Base-by-base conservation (phyloP, 2,797 vertebrate species). In the Microchirus variegatus region DNA sequence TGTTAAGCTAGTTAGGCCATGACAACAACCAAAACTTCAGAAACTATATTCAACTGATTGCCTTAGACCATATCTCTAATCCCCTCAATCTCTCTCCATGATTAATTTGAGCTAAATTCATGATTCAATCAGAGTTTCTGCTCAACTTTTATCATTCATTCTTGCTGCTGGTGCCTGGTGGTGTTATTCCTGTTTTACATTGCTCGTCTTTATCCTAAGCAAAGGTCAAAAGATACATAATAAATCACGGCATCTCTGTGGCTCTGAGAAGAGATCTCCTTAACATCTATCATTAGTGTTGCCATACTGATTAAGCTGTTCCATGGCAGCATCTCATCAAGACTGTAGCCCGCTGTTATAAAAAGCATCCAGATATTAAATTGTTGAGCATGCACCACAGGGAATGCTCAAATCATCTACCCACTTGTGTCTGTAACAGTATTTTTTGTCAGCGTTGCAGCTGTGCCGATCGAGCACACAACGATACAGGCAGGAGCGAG, bases 351-450 rank as follows among this genome's bases (percentile, higher is more conserved):
- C 37, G 62, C 10, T 19, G 48, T 66, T 67, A 26, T 36, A 67
- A 63, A 50, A 37, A 64, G 35, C 38, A 46, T 43, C 31, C 47
- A 46, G 31, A 61, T 62, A 64, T 64, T 53, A 44, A 64, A 42
- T 63, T 62, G 22, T 63, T 50, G 52, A 53, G 58, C 40, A 40
- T 10, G 26, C 11, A 54, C 53, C 51, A 43, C 38, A 9, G 51
- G 46, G 59, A 56, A 38, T 2, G 6, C 41, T 59, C 9, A 3
- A 66, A 19, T 74, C 7, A 59, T 62, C 74, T 51, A 18, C 26
- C 59, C 65, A 49, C 45, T 53, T 41, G 46, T 43, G 41, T 58
- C 14, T 51, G 35, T 53, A 14, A 49, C 43, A 38, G 47, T 70
- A 15, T 48, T 48, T 56, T 46, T 35, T 76, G 40, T 54, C 50